Evolutionary conservation across 2,113 vertebrate genomes (phyloP).

Genomic region (Phycodurus eques): DNA sequence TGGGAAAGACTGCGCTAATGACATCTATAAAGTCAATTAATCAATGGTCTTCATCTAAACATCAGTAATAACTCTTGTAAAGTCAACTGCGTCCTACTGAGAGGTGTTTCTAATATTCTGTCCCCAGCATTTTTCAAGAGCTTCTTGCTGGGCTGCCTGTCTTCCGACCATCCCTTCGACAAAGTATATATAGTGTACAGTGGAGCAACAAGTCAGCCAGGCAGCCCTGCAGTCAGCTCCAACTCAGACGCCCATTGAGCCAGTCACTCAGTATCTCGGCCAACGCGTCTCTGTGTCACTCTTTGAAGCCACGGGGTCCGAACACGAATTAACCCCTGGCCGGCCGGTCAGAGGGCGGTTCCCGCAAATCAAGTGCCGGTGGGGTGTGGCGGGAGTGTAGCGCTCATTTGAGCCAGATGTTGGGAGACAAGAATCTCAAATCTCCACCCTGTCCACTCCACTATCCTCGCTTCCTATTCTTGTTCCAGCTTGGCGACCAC

Average conservation of each 20-base stretch:
- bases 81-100: too few species aligned
- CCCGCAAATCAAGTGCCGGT: conserved; percentile 73
- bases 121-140: too few species aligned
- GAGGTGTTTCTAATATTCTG: too few species aligned
- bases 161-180: neutral
- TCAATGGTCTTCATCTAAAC: too few species aligned
- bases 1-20: too few species aligned
- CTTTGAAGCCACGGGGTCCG: conserved; percentile 78
- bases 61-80: too few species aligned
- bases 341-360: conserved; percentile 70
- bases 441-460: neutral
- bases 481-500: conserved; percentile 15
- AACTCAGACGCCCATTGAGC: neutral
- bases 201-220: neutral
- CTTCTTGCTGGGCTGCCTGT: neutral
- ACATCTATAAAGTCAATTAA: too few species aligned
- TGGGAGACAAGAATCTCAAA: conserved; percentile 65
- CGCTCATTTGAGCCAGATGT: conserved; percentile 91
- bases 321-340: conserved; percentile 83
- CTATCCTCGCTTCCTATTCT: neutral
- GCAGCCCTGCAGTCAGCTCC: neutral
- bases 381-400: conserved; percentile 33
- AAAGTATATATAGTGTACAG: neutral
- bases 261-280: conserved; percentile 11
- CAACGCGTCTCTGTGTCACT: conserved; percentile 42